Conservation (phyloP, 2,797 vertebrate species). For the Sebastes minor region DNA sequence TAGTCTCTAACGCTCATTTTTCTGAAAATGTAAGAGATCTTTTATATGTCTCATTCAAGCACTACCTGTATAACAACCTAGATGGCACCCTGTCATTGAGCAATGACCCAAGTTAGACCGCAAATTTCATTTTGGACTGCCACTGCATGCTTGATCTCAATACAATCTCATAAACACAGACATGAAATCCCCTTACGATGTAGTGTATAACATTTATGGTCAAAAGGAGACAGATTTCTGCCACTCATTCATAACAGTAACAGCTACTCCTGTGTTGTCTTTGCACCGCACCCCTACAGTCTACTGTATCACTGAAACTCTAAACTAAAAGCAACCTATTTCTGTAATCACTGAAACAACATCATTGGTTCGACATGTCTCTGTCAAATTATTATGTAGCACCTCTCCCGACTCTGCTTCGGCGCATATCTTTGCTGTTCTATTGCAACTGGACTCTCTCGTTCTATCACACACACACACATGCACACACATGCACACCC, state of each 20-base stretch:
- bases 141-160: not conserved
- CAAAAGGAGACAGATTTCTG: slow-evolving; percentile 3
- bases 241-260: slow-evolving; percentile 16
- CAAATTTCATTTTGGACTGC: not conserved
- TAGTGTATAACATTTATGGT: not conserved
- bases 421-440: slow-evolving; percentile 33
- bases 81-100: not conserved
- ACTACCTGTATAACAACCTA: not conserved
- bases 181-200: not conserved
- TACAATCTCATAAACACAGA: not conserved
- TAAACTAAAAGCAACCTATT: slow-evolving; percentile 20
- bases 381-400: slow-evolving; percentile 49
- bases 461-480: not conserved
- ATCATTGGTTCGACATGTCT: slow-evolving; percentile 48
- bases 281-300: slow-evolving; percentile 20
- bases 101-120: not conserved
- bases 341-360: slow-evolving; percentile 58
- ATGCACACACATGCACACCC: not conserved
- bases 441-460: slow-evolving; percentile 49
- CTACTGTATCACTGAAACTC: slow-evolving; percentile 29
- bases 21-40: not conserved
- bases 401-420: slow-evolving; percentile 45
- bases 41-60: not conserved
- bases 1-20: not conserved
- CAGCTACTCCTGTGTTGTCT: slow-evolving; percentile 26